phyloP scores from a whole-genome alignment of 1,140 invertebrate genomes.

The Lithobius niger region DNA sequence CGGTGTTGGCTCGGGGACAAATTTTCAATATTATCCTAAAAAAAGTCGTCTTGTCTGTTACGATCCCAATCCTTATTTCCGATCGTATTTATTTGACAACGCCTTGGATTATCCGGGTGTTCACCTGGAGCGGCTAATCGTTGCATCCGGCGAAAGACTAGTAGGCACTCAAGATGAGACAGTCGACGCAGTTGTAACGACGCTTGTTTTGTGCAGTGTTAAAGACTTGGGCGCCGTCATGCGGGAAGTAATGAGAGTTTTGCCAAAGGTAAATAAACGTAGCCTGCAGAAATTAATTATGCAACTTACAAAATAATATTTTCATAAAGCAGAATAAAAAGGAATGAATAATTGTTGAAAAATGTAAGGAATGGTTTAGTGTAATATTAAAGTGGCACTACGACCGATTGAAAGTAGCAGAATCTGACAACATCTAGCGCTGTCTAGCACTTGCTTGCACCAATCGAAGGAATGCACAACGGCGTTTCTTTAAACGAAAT shows the following conservation, averaged over 20 bases:
- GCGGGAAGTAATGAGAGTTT: constrained; percentile 25
- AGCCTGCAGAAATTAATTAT: no score
- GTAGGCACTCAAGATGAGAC: constrained; percentile 17
- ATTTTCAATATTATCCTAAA: constrained; percentile 27
- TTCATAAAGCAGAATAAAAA: no score
- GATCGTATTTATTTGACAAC: constrained; percentile 20
- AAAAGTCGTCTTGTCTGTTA: constrained; percentile 23
- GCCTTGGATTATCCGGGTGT: constrained; percentile 21
- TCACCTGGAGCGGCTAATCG: constrained; percentile 21
- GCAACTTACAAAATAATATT: no score
- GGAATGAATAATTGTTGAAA: no score
- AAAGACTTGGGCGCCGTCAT: constrained; percentile 19
- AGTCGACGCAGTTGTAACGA: constrained; percentile 26
- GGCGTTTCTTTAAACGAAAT: no score
- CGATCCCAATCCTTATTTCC: constrained; percentile 25
- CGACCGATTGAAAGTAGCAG: no score
- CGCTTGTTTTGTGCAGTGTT: constrained; percentile 26
- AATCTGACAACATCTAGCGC: no score
- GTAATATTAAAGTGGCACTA: no score
- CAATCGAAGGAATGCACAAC: no score
- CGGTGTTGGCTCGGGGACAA: constrained; percentile 23
- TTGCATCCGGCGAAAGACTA: constrained; percentile 22
- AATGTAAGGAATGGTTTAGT: no score
- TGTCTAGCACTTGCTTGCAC: no score
- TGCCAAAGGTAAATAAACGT: constrained; percentile 25